These are phyloP conservation scores for Vesta saturnalis DNA, from an alignment of 2,888 invertebrate species.

Conservation along the genomic window DNA sequence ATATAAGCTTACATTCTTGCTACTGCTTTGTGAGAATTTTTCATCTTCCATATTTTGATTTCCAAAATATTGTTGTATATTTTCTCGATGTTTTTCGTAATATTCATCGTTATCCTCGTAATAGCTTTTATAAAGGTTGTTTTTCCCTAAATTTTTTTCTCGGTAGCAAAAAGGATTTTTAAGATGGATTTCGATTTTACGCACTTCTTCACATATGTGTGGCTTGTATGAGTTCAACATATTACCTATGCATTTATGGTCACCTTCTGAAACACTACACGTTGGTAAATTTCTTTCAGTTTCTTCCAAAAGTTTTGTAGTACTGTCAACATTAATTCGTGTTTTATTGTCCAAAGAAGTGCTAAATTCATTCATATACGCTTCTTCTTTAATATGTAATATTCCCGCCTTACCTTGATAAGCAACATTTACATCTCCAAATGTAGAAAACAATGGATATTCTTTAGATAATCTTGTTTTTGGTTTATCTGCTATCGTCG, in stretches of 20 bases:
- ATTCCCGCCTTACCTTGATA: background rate
- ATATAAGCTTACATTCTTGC: background rate
- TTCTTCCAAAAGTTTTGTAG: background rate
- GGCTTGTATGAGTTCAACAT: background rate
- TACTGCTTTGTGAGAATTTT: background rate
- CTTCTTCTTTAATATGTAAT: background rate
- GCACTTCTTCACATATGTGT: background rate
- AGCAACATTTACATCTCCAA: no score
- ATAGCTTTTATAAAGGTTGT: background rate
- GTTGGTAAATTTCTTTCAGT: background rate
- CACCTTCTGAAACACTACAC: background rate
- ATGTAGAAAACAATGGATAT: no score
- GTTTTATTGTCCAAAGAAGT: no score
- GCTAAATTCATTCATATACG: no score
- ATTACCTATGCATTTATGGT: background rate
- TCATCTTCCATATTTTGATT: background rate
- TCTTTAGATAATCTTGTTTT: background rate
- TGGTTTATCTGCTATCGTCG: background rate
- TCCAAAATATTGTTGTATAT: conserved; percentile 4
- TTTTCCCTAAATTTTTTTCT: background rate
- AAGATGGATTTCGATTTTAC: background rate
- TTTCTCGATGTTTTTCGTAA: conserved; percentile 7
- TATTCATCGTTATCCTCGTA: conserved; percentile 14
- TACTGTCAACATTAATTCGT: no score
- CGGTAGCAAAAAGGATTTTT: background rate